A percentile compares a stretch with the other conserved stretches of the same genome.
Conservation (phyloP, 2,113 vertebrate genomes). For the Neolamprologus caudopunctatus region DNA sequence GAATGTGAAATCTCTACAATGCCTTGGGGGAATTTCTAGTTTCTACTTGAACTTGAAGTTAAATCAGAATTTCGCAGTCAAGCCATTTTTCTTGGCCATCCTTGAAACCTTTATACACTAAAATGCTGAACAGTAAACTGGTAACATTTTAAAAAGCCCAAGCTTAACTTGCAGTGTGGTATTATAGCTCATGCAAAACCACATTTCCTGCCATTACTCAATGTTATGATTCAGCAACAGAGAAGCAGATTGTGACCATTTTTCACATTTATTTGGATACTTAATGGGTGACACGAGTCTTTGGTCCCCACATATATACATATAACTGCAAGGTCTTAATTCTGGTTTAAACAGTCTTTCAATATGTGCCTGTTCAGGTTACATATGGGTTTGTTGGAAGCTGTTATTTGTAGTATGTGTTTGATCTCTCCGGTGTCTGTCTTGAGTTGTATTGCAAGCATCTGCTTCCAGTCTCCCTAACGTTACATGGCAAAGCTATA, state of each 20-base stretch:
- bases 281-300: not conserved
- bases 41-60: not conserved
- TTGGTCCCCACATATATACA: not conserved
- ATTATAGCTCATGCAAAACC: not conserved
- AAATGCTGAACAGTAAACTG: not conserved
- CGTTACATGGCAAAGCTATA: conserved; percentile 32
- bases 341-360: not conserved
- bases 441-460: not conserved
- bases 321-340: not conserved
- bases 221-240: not conserved
- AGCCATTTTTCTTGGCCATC: not conserved
- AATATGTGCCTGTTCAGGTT: not conserved
- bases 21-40: not conserved
- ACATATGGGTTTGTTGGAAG: conserved; percentile 23
- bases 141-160: not conserved
- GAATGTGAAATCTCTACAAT: not conserved
- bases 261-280: not conserved
- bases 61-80: not conserved
- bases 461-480: conserved; percentile 53
- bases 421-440: conserved; percentile 27
- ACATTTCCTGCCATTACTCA: not conserved
- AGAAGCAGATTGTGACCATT: not conserved
- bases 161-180: not conserved
- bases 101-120: not conserved
- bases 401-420: conserved; percentile 26